Conservation (phyloP, 1,140 invertebrate species). For the Paraescarpia echinospica region DNA sequence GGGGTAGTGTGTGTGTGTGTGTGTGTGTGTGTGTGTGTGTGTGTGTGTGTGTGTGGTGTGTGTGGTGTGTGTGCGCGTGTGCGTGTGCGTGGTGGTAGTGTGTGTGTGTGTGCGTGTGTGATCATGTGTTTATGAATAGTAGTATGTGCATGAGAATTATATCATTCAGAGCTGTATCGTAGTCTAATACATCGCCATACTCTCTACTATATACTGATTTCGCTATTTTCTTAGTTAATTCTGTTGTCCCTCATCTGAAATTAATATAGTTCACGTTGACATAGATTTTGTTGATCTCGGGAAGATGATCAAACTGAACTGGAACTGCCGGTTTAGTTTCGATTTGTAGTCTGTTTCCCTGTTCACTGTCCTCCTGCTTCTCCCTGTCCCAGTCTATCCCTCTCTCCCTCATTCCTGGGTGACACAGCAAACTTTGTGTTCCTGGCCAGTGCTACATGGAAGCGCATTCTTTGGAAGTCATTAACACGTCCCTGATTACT, state of each 20-base stretch:
- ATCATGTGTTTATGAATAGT: too few species aligned
- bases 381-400: background rate
- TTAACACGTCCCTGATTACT: background rate
- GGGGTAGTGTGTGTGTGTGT: background rate
- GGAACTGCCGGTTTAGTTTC: background rate
- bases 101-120: too few species aligned
- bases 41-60: background rate
- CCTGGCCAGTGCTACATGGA: background rate
- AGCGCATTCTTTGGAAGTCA: background rate
- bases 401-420: background rate
- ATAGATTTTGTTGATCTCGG: background rate
- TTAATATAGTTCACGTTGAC: background rate
- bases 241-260: background rate
- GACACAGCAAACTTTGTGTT: too few species aligned
- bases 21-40: background rate
- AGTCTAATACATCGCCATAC: background rate
- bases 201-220: background rate
- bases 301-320: background rate
- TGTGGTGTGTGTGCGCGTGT: too few species aligned
- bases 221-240: background rate
- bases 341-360: background rate
- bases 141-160: background rate
- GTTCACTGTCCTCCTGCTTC: background rate
- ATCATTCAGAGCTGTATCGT: background rate
- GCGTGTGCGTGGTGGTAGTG: too few species aligned